Conservation (phyloP, 2,113 vertebrate species). For the Pristiophorus japonicus region DNA sequence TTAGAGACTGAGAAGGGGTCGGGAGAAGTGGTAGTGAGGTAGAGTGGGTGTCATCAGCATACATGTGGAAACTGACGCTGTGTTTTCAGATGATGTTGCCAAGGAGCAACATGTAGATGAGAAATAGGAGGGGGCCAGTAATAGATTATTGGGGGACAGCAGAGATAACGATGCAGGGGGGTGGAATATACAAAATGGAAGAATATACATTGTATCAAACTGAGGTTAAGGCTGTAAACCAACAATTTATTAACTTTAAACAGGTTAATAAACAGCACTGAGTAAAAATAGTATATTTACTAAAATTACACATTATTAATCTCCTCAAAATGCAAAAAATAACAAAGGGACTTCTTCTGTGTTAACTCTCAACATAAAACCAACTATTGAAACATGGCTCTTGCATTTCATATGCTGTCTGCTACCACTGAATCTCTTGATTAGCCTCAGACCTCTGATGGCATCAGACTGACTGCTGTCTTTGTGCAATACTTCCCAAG, state of each 20-base stretch:
- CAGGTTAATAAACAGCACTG: not conserved
- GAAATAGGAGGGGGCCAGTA: no score
- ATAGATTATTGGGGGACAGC: no score
- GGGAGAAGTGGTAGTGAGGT: no score
- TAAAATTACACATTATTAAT: not conserved
- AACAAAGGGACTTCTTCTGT: not conserved
- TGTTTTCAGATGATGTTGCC: no score
- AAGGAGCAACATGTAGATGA: no score
- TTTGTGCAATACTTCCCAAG: not conserved
- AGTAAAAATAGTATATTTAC: not conserved
- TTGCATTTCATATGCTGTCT: not conserved
- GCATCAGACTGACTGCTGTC: not conserved
- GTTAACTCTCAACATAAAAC: not conserved
- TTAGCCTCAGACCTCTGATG: not conserved
- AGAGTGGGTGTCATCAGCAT: no score
- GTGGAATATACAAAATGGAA: no score
- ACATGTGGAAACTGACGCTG: no score
- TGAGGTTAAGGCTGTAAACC: not conserved
- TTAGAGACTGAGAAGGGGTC: no score
- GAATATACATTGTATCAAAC: not conserved
- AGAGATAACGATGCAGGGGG: no score
- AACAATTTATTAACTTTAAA: conserved; percentile 6
- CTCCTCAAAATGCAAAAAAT: not conserved
- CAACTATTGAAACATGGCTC: not conserved
- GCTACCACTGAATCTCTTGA: not conserved